These are phyloP conservation scores for Sakesphorus luctuosus DNA, from an alignment of 2,113 vertebrate species.

Conservation along the genomic window DNA sequence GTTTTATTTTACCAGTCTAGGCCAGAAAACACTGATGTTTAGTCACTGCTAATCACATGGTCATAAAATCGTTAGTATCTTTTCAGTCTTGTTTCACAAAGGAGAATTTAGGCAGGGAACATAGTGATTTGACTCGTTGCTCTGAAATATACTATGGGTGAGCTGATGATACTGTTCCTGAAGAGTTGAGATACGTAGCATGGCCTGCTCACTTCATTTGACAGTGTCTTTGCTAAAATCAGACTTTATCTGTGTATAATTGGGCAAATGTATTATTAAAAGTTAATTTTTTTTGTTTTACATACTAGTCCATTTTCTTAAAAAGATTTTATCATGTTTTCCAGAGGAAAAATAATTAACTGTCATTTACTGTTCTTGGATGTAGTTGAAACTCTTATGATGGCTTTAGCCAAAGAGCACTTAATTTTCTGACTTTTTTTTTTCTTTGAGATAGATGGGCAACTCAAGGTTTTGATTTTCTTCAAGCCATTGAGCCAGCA, in stretches of 20 bases:
- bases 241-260: neutral
- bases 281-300: neutral
- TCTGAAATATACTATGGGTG: neutral
- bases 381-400: neutral
- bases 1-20: neutral
- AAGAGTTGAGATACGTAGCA: neutral
- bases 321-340: neutral
- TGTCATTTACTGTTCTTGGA: neutral
- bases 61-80: neutral
- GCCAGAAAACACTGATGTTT: neutral
- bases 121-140: neutral
- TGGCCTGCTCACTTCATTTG: neutral
- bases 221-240: neutral
- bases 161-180: neutral
- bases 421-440: neutral
- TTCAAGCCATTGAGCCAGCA: constrained; percentile 95
- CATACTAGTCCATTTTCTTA: neutral
- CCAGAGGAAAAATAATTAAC: neutral
- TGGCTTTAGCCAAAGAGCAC: neutral
- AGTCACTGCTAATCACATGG: neutral
- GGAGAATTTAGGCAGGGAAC: neutral
- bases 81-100: neutral
- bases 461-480: constrained; percentile 98
- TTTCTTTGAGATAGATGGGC: constrained; percentile 86
- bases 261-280: neutral